Conservation (phyloP, 2,797 vertebrate genomes). For the Remorina albescens region DNA sequence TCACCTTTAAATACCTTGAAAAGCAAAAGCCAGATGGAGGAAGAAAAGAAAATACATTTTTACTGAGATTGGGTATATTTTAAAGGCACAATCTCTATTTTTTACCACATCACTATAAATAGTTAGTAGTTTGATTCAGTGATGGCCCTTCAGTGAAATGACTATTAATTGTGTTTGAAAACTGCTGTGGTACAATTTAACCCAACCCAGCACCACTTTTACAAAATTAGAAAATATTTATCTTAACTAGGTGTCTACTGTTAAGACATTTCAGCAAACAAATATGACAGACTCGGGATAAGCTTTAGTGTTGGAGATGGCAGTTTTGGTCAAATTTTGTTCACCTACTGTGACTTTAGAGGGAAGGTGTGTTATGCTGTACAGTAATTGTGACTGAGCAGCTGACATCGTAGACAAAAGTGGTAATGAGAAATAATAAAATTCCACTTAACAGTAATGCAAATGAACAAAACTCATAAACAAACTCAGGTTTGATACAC, state of each 20-base stretch:
- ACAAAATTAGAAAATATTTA: background rate
- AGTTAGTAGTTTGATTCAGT: background rate
- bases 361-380: background rate
- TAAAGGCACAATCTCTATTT: conserved; percentile 1
- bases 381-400: background rate
- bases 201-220: background rate
- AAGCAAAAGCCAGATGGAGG: conserved; percentile 78
- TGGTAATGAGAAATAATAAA: background rate
- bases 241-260: background rate
- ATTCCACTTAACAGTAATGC: background rate
- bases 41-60: conserved; percentile 32
- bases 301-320: background rate
- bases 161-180: background rate
- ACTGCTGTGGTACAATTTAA: no score
- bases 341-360: background rate
- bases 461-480: background rate
- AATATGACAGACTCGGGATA: background rate
- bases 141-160: background rate
- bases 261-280: background rate
- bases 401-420: background rate
- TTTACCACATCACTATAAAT: background rate
- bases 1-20: conserved; percentile 85
- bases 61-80: background rate
- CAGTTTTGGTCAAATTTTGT: background rate
- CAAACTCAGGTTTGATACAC: background rate